Evolutionary conservation across 2,888 invertebrate genomes (phyloP), one percentile per base, ranked within the genome.

Genomic region (Siphonodentalium dalli): DNA sequence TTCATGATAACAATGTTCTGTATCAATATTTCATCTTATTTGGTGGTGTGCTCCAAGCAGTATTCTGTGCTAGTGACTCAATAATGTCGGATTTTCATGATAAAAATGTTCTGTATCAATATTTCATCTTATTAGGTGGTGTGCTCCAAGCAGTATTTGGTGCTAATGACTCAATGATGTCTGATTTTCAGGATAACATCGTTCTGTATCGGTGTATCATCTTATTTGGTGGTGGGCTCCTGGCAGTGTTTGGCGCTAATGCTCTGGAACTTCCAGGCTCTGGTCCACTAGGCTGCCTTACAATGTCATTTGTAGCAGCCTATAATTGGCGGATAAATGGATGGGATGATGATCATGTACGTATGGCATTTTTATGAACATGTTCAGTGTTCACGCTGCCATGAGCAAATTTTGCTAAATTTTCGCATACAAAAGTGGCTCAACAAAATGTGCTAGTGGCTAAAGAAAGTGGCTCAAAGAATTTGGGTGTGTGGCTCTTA

Each of bases 41-140:
- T 55, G 85, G 87, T 9, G 91, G 92, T 3, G 93, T 93, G 3
- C 83, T 94, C 58, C 84, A 92, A 67, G 89, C 91, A 2, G 90
- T 95, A 44, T 89, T 95, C 71, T 94, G 94, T 9, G 92, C 92
- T 66, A 91, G 91, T 66, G 85, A n/a, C n/a, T n/a, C n/a, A n/a
- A n/a, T n/a, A n/a, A n/a, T 33, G 20, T 0, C 28, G 20, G 44
- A 24, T 20, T 57, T 57, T 1, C 69, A 78, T 75, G 61, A 66
- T 28, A 66, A 72, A 52, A 57, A 67, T n/a, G 40, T 67, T 6
- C 55, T n/a, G 15, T 76, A 73, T 48, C 72, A 94, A 66, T 89
- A 92, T 8, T 79, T 93, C 61, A 83, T 94, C 81, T 83, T 96
- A 52, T 86, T 95, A 54, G 85, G 87, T 9, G 91, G 92, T 3